A percentile compares a stretch with the other conserved stretches of the same genome.
Evolutionary conservation across 1,140 invertebrate genomes (phyloP).

Genomic region (Hydropsyche tenuis): DNA sequence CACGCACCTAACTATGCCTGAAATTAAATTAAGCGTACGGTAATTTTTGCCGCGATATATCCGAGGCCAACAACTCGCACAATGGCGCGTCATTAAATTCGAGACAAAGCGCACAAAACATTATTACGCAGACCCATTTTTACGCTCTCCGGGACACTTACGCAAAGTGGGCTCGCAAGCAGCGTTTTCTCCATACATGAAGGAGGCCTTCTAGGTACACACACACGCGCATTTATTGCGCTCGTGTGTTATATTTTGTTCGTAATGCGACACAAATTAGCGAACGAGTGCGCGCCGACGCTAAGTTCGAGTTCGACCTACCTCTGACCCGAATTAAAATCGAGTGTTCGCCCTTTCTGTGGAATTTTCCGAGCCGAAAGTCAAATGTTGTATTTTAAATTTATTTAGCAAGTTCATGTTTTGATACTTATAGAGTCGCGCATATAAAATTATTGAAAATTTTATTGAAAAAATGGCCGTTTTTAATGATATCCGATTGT

Average conservation of each 20-base stretch:
- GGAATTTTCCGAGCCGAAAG: neutral
- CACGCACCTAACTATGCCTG: neutral
- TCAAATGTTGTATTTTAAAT: too few species aligned
- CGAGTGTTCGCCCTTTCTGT: neutral
- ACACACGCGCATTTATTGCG: neutral
- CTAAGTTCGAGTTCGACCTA: too few species aligned
- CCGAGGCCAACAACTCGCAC: conserved; percentile 1
- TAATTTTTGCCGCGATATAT: conserved; percentile 4
- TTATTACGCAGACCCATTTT: conserved; percentile 46
- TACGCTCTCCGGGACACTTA: conserved; percentile 46
- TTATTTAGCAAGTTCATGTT: too few species aligned
- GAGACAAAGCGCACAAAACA: conserved; percentile 44
- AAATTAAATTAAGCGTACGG: conserved; percentile 5
- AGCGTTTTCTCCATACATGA: neutral
- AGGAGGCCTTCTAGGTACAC: neutral
- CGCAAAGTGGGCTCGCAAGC: conserved; percentile 42
- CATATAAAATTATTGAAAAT: too few species aligned
- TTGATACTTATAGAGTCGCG: too few species aligned
- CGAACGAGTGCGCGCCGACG: too few species aligned
- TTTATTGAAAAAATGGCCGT: too few species aligned
- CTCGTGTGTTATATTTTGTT: conserved; percentile 18
- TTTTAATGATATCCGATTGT: too few species aligned
- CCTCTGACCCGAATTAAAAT: neutral
- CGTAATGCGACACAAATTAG: conserved; percentile 34
- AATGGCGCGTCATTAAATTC: conserved; percentile 35